Percentiles rank a stretch among this genome's conserved stretches.
Conservation (phyloP, 2,113 vertebrate genomes). For the Spermophilus dauricus region DNA sequence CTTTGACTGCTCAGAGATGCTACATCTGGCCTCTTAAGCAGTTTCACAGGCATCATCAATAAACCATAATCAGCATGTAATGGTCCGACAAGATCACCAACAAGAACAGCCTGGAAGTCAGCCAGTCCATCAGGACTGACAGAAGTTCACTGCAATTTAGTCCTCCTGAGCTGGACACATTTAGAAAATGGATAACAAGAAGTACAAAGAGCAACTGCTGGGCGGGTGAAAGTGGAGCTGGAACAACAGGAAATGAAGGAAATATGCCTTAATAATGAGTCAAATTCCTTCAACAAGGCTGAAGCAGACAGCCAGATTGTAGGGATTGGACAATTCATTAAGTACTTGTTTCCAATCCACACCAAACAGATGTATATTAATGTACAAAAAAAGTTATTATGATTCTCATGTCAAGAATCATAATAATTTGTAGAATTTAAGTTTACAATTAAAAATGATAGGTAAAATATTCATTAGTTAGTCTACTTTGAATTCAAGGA, state of each 20-base stretch:
- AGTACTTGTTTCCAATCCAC: not conserved
- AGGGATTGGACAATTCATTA: not conserved
- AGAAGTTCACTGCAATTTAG: not conserved
- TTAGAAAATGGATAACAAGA: conserved; percentile 11
- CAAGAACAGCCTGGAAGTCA: conserved; percentile 61
- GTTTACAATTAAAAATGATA: not conserved
- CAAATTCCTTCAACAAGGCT: not conserved
- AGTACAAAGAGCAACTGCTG: not conserved
- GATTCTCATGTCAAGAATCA: not conserved
- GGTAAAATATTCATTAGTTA: not conserved
- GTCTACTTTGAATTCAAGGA: not conserved
- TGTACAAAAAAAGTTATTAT: not conserved
- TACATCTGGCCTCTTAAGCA: conserved; percentile 36
- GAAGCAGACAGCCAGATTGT: not conserved
- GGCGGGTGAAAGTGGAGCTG: not conserved
- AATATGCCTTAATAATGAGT: not conserved
- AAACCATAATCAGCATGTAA: conserved; percentile 64
- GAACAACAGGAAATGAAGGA: not conserved
- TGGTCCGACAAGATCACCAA: conserved; percentile 50
- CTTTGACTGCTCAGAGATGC: conserved; percentile 11
- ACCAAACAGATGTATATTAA: not conserved
- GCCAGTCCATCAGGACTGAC: conserved; percentile 51
- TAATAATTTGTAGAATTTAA: not conserved
- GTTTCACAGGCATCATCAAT: conserved; percentile 50
- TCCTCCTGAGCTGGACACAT: conserved; percentile 9